These are phyloP conservation scores for Resseliella maxima DNA, from an alignment of 2,888 invertebrate genomes.

Conservation along the genomic window DNA sequence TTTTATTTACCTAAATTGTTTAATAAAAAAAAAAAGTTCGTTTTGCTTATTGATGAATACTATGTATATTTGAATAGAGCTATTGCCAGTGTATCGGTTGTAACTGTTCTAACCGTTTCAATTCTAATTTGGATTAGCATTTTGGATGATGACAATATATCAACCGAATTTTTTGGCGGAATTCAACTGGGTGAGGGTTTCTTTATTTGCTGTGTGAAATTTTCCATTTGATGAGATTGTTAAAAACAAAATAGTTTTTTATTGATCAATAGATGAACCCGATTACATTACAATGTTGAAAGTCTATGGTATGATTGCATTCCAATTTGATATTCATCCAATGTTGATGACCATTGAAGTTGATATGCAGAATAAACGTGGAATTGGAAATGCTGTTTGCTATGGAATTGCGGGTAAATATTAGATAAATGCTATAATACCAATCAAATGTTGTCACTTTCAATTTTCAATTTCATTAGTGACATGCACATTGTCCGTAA, in stretches of 20 bases:
- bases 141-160: conserved; percentile 65
- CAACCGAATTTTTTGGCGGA: background rate
- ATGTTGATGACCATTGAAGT: conserved; percentile 89
- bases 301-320: conserved; percentile 76
- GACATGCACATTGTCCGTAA: conserved; percentile 73
- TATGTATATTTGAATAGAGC: conserved; percentile 68
- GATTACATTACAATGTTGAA: conserved; percentile 70
- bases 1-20: too few relatives aligned
- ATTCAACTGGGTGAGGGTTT: background rate
- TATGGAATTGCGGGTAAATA: conserved; percentile 74
- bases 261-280: conserved; percentile 63
- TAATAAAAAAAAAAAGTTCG: background rate
- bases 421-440: background rate
- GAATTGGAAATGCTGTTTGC: conserved; percentile 78
- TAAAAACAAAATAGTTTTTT: background rate
- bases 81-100: conserved; percentile 74
- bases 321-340: conserved; percentile 85
- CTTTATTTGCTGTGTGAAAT: background rate
- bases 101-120: conserved; percentile 75
- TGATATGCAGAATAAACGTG: conserved; percentile 84
- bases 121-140: conserved; percentile 76
- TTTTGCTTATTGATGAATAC: background rate
- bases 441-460: conserved; percentile 9
- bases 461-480: conserved; percentile 63
- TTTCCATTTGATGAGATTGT: background rate